Percentiles rank a stretch among this genome's conserved stretches.
Evolutionary conservation across 2,888 invertebrate genomes (phyloP).

Genomic region (Quadriops clusia): DNA sequence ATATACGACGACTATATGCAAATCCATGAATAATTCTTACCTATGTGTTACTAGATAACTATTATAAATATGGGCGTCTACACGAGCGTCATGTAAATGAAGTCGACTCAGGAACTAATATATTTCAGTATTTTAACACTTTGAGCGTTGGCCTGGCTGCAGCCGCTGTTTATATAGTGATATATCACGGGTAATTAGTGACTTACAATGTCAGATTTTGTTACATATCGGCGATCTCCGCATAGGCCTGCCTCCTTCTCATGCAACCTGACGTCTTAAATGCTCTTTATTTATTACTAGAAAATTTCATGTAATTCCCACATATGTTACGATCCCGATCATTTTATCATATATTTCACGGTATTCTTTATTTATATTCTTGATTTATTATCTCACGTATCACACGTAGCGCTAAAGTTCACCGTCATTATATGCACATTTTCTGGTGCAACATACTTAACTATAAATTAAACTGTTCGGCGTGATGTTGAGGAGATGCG

Average conservation of each 20-base stretch:
- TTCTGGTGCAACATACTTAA: too few species aligned
- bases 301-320: conserved; percentile 29
- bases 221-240: conserved; percentile 32
- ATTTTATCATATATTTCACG: conserved; percentile 13
- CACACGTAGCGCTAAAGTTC: too few species aligned
- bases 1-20: conserved; percentile 30
- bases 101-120: conserved; percentile 30
- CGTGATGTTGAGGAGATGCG: too few species aligned
- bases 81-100: conserved; percentile 17
- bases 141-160: conserved; percentile 30
- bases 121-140: conserved; percentile 37
- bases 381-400: not conserved
- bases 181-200: conserved; percentile 37
- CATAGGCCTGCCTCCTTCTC: conserved; percentile 28
- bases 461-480: too few species aligned
- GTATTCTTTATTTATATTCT: conserved; percentile 7
- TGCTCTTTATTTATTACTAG: conserved; percentile 30
- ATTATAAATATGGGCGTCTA: conserved; percentile 27
- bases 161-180: conserved; percentile 36
- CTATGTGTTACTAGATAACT: conserved; percentile 33
- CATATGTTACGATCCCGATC: conserved; percentile 30
- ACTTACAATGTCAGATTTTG: conserved; percentile 32
- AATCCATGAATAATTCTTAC: conserved; percentile 33
- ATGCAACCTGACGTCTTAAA: conserved; percentile 30
- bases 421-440: too few species aligned